Percentiles rank a stretch among this genome's conserved stretches.
These are phyloP conservation scores for Heliconius ismenius DNA, from an alignment of 2,888 invertebrate genomes.

Conservation along the genomic window DNA sequence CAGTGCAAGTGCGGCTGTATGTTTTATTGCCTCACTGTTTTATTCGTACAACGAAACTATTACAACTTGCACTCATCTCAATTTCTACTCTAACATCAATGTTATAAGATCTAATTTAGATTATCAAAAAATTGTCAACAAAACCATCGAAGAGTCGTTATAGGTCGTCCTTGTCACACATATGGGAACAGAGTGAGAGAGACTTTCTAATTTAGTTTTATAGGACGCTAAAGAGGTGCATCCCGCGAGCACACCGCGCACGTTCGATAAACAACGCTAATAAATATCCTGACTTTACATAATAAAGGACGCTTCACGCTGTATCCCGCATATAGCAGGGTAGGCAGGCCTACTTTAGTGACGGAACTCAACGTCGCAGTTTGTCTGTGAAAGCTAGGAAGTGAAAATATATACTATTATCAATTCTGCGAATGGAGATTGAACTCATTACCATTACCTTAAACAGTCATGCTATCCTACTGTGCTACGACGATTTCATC, in stretches of 20 bases:
- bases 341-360: background rate
- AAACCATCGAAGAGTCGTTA: constrained; percentile 35
- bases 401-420: no score
- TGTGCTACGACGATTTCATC: no score
- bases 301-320: background rate
- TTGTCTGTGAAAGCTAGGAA: no score
- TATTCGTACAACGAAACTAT: constrained; percentile 41
- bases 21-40: constrained; percentile 49
- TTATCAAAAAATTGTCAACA: constrained; percentile 11
- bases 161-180: constrained; percentile 33
- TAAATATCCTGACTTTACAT: background rate
- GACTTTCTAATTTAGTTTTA: constrained; percentile 39
- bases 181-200: constrained; percentile 34
- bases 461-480: no score
- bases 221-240: constrained; percentile 40
- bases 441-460: no score
- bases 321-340: background rate
- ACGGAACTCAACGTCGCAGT: no score
- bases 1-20: constrained; percentile 49
- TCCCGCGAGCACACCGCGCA: constrained; percentile 29
- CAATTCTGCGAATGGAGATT: no score
- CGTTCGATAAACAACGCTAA: background rate
- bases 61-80: constrained; percentile 10
- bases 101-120: background rate
- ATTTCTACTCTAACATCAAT: background rate